Percentiles rank a stretch among this genome's conserved stretches.
Evolutionary conservation across 92 coral and sea anemone species (phyloP).

Genomic region (Plumapathes pennacea): DNA sequence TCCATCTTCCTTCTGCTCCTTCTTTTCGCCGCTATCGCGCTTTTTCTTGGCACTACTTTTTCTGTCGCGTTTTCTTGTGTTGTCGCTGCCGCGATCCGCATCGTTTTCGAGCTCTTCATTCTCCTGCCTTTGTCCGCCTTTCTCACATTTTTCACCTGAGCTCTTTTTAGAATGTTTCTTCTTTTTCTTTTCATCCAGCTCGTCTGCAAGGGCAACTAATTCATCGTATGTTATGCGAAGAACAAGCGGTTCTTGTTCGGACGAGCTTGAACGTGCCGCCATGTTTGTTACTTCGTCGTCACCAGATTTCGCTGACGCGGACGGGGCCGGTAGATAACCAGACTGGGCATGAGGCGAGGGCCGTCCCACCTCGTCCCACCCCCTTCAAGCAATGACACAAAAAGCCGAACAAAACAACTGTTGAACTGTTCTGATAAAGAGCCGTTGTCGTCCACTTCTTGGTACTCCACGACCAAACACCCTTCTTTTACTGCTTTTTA

Average conservation of each 20-base stretch:
- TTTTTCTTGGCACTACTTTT: background rate
- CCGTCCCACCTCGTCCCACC: too few relatives aligned
- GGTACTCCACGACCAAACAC: too few relatives aligned
- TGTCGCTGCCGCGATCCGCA: slow-evolving; percentile 2
- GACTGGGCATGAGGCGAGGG: too few relatives aligned
- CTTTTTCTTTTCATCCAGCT: slow-evolving; percentile 49
- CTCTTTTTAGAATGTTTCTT: slow-evolving; percentile 30
- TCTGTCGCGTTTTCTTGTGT: slow-evolving; percentile 1
- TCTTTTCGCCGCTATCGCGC: slow-evolving; percentile 6
- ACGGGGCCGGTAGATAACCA: too few relatives aligned
- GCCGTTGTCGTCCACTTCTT: too few relatives aligned
- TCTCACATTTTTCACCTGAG: slow-evolving; percentile 15
- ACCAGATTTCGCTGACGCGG: too few relatives aligned
- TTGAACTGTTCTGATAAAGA: too few relatives aligned
- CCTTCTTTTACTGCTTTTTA: too few relatives aligned
- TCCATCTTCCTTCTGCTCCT: slow-evolving; percentile 2
- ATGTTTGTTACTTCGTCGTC: slow-evolving; percentile 43
- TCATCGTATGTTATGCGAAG: slow-evolving; percentile 72
- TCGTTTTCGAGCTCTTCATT: slow-evolving; percentile 3
- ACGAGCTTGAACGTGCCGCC: slow-evolving; percentile 86
- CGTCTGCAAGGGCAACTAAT: slow-evolving; percentile 64
- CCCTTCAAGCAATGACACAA: too few relatives aligned
- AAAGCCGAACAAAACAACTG: too few relatives aligned
- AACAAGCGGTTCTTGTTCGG: slow-evolving; percentile 36
- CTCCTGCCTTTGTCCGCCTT: slow-evolving; percentile 3